phyloP scores from a whole-genome alignment of 2,888 invertebrate species.

The Hemaris fuciformis region DNA sequence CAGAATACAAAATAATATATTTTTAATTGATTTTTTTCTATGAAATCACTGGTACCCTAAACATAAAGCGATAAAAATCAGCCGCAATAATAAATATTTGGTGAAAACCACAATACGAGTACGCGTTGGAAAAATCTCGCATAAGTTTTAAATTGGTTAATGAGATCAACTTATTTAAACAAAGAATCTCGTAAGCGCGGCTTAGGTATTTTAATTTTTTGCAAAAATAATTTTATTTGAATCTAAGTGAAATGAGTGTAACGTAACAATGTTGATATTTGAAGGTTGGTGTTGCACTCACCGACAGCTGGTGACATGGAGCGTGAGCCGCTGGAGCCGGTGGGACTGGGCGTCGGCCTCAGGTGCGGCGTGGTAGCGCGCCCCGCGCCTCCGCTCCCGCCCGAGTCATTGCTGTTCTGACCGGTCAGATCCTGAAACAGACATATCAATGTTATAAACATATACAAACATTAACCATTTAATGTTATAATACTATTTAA shows the following conservation, averaged over 20 bases:
- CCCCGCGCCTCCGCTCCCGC: conserved; percentile 87
- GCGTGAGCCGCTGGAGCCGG: conserved; percentile 95
- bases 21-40: no score
- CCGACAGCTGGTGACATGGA: conserved; percentile 99
- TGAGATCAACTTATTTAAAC: no score
- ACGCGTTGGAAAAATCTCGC: no score
- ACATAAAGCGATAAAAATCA: no score
- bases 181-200: no score
- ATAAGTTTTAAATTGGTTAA: no score
- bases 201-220: no score
- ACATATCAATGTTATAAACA: background rate
- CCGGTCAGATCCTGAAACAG: conserved; percentile 90
- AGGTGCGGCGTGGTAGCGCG: conserved; percentile 82
- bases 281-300: conserved; percentile 74
- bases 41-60: no score
- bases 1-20: background rate
- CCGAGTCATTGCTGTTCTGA: conserved; percentile 93
- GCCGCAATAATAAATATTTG: no score
- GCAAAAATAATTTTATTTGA: background rate
- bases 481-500: no score
- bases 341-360: conserved; percentile 96
- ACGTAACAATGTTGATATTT: no score
- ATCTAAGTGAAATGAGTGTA: background rate
- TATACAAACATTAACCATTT: background rate
- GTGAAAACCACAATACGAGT: no score